A percentile compares a stretch with the other conserved stretches of the same genome.
Evolutionary conservation across 2,113 vertebrate genomes (phyloP).

Genomic region (Megalops atlanticus): DNA sequence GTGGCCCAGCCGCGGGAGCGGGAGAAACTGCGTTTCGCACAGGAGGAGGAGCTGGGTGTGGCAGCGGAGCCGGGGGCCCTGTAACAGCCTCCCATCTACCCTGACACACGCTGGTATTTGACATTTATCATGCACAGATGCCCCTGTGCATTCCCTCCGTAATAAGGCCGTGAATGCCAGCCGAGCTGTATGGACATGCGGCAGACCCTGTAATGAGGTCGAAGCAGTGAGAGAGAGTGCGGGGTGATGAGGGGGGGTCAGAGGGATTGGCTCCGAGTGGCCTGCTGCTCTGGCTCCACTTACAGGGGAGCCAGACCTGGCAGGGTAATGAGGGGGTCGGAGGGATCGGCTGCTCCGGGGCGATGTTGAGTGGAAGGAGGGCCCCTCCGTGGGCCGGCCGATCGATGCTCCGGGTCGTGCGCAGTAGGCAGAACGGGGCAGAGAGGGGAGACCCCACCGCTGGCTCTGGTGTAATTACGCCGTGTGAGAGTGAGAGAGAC

Average conservation of each 20-base stretch:
- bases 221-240: no score
- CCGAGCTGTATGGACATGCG: neutral
- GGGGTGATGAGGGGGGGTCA: no score
- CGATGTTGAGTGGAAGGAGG: conserved; percentile 58
- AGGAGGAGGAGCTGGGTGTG: neutral
- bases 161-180: neutral
- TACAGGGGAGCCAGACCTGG: conserved; percentile 4
- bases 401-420: neutral
- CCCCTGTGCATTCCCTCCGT: neutral
- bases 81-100: neutral
- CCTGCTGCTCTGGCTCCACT: neutral
- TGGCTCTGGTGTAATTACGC: neutral
- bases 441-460: neutral
- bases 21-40: neutral
- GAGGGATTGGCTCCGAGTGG: no score
- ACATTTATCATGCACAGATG: neutral
- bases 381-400: conserved; percentile 37
- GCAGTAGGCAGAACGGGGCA: neutral
- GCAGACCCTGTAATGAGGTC: no score
- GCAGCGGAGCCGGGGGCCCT: neutral
- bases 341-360: conserved; percentile 60
- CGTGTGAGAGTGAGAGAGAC: neutral
- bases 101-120: neutral
- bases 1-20: neutral
- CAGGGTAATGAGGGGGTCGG: conserved; percentile 16